Evolutionary conservation across 2,888 invertebrate genomes (phyloP), one percentile per base, ranked within the genome.

Genomic region (Mantis religiosa): DNA sequence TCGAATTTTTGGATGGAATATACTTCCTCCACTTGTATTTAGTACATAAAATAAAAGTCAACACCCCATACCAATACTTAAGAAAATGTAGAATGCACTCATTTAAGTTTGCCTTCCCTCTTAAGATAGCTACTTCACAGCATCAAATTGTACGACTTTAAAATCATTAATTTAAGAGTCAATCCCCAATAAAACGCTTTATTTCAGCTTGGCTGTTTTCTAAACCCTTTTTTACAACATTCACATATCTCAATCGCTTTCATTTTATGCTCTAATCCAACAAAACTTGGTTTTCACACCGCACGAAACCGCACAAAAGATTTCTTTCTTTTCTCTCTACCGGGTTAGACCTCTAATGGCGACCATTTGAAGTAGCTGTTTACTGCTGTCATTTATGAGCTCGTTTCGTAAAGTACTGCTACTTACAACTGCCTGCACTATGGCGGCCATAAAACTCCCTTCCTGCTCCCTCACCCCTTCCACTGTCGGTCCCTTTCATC

Each of bases 371-470:
- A 86, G 81, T 86, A 86, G 86, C 86, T 86, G 86, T 86, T 86
- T 86, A 86, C 86, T 86, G n/a, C 86, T 86, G 86, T 86, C 86
- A 86, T 86, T 86, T 86, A 86, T 86, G 81, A n/a, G 86, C 71
- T 86, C 86, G 86, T 86, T 86, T 86, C 86, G 86, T 86, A 86
- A 86, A 86, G 86, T 81, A 86, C 86, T 86, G 54, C 86, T 47
- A 86, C 86, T 86, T 86, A 85, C 85, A 86, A 86, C 86, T 86
- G 86, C 86, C 86, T 86, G 81, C 86, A 86, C 81, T 86, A 86
- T 86, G 86, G 86, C 86, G 71, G 86, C 25, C 85, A 85, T 85
- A 85, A 85, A 85, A 85, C 28, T 83, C 82, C 83, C 88, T 83
- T 27, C n/a, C 88, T 83, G 14, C 88, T 28, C 88, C 54, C 88